Base-by-base conservation (phyloP, 2,797 vertebrate species). In the Clarias laeviceps region DNA sequence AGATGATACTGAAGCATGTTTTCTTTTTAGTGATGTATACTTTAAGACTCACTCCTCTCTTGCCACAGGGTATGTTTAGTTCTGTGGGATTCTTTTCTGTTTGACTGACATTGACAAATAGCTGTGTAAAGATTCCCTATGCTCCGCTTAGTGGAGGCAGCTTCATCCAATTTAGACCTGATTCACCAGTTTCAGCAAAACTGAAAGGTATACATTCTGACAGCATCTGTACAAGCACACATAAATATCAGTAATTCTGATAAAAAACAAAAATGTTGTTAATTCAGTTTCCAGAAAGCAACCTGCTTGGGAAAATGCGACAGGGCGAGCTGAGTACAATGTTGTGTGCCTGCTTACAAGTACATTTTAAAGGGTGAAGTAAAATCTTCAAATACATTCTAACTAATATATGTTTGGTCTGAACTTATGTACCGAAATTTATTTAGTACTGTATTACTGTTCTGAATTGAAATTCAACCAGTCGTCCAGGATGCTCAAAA, bases 141-240 rank as follows among this genome's bases (percentile, higher is more conserved):
- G 29, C 29, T 78, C 32, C 32, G n/a, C 15, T 37, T 32, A 37
- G 11, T 61, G 32, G 56, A 24, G 20, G 7, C 32, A n/a, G 77
- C 24, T n/a, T n/a, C 14, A n/a, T 14, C 32, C 3, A 7, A 32
- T 81, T 81, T 32, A 15, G 24, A 69, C 61, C 64, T 84, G 59
- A 82, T 77, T 86, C 66, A 83, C 72, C 77, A 66, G 14, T 56
- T 72, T 83, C 40, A 84, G 22, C 22, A 78, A 56, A 83, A 83
- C 45, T 56, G 61, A 76, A 87, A 82, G 22, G 12, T 9, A 61
- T 78, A 87, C 76, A 80, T 80, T 80, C 59, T 70, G 32, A 79
- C 76, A 59, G 82, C 62, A 59, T 84, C 76, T 65, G 78, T 66
- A 82, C 83, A 88, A 68, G 68, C 84, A 85, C 62, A 66, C 20